phyloP scores from a whole-genome alignment of 2,888 invertebrate species.

The Drosophila buzzatii region DNA sequence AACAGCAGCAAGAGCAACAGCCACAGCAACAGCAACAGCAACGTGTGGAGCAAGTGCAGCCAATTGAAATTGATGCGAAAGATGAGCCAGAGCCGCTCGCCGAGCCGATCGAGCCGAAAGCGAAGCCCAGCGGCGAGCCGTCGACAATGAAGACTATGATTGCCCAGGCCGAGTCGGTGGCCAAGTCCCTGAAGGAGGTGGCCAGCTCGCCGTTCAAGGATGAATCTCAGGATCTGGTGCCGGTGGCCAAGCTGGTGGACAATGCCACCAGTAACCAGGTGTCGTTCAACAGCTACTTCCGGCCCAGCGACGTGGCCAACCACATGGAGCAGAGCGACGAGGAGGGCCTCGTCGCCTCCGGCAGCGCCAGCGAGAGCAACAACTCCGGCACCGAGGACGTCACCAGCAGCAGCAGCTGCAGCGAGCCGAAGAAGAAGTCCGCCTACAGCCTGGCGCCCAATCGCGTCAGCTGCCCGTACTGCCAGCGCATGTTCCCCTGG shows the following conservation, averaged over 20 bases:
- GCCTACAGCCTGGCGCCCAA: slow-evolving; percentile 98
- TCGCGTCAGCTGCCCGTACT: slow-evolving; percentile 96
- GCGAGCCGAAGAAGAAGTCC: slow-evolving; percentile 92
- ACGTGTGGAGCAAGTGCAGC: background rate
- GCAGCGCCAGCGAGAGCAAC: slow-evolving; percentile 92
- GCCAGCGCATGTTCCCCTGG: slow-evolving; percentile 98
- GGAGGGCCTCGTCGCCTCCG: slow-evolving; percentile 92
- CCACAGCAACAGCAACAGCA: slow-evolving; percentile 31
- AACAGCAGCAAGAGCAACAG: slow-evolving; percentile 30
- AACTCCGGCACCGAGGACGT: slow-evolving; percentile 92
- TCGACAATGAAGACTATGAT: slow-evolving; percentile 86
- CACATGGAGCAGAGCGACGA: slow-evolving; percentile 87
- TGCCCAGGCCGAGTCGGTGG: slow-evolving; percentile 86
- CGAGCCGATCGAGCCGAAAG: slow-evolving; percentile 83
- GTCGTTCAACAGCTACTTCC: slow-evolving; percentile 88
- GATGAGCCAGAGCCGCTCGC: background rate
- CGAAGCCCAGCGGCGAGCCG: background rate
- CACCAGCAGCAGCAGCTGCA: slow-evolving; percentile 66
- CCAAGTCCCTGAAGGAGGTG: slow-evolving; percentile 84
- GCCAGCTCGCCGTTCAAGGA: slow-evolving; percentile 86
- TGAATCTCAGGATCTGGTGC: slow-evolving; percentile 89
- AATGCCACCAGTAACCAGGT: slow-evolving; percentile 88
- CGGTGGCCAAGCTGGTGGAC: slow-evolving; percentile 91
- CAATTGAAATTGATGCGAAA: background rate
- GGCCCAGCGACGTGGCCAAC: slow-evolving; percentile 84